Evolutionary conservation across 1,140 invertebrate species (phyloP).

Genomic region (Apis dorsata): DNA sequence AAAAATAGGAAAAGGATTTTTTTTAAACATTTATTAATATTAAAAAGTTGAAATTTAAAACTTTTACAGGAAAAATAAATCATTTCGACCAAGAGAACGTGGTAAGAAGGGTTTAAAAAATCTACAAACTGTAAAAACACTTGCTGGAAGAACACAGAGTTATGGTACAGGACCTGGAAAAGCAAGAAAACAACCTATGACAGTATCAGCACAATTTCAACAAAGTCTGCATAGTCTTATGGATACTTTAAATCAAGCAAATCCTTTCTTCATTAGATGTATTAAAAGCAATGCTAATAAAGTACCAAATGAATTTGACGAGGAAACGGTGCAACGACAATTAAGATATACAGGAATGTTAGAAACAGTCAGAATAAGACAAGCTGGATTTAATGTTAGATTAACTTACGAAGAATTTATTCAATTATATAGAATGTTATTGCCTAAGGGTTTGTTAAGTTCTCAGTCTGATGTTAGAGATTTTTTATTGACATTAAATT

Average conservation of each 20-base stretch:
- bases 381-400: constrained; percentile 96
- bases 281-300: constrained; percentile 97
- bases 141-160: constrained; percentile 87
- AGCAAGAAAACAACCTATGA: constrained; percentile 91
- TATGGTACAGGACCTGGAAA: constrained; percentile 83
- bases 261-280: constrained; percentile 98
- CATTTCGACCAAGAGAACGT: constrained; percentile 89
- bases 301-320: constrained; percentile 94
- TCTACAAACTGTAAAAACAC: constrained; percentile 92
- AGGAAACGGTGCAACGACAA: constrained; percentile 95
- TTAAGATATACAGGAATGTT: constrained; percentile 96
- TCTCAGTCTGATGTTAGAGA: constrained; percentile 89
- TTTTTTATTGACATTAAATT: constrained; percentile 89
- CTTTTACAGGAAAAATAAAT: constrained; percentile 92
- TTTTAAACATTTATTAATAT: neutral
- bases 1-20: constrained; percentile 52
- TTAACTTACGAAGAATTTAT: constrained; percentile 97
- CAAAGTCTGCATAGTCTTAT: constrained; percentile 94
- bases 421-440: constrained; percentile 93
- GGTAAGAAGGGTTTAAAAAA: constrained; percentile 92
- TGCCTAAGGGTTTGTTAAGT: constrained; percentile 92
- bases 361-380: constrained; percentile 96
- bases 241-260: constrained; percentile 96
- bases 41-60: constrained; percentile 28
- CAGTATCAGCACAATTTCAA: constrained; percentile 96